Evolutionary conservation across 2,888 invertebrate genomes (phyloP), one percentile per base, ranked within the genome.

Genomic region (Tribolium freemani): DNA sequence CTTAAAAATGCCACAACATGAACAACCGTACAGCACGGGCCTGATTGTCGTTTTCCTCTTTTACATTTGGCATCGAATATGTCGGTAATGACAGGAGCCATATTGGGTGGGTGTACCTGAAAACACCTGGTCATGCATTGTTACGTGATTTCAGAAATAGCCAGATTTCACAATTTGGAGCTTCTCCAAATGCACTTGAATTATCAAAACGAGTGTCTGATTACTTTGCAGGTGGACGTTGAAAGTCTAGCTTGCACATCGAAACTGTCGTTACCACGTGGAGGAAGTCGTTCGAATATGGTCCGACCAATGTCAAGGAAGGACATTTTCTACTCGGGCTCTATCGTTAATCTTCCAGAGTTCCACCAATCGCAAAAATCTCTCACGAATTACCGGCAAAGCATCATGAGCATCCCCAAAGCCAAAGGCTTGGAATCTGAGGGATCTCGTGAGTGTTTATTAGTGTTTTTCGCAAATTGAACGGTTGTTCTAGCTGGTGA

Each of bases 261-360:
- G 72, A 93, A 93, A 83, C 83, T 92, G 70, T 93, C 92, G 10
- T 76, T 85, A 69, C 80, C 85, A 13, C 82, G 84, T 26, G 90
- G 90, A 80, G 89, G 88, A 75, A 88, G 90, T 51, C 89, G 89
- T 75, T 88, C 90, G 54, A 88, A 92, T 76, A 95, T 96, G 89
- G 93, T 96, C 10, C 91, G 97, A 11, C 98, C 98, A 2, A 87
- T 98, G 87, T 97, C 97, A 5, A 90, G 97, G 64, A 97, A 97
- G 84, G 99, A 99, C 87, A 98, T 98, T 83, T 98, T 99, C 89
- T 98, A 98, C 87, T 96, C 97, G 1, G 98, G 99, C 30, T 97
- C 97, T 54, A 95, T 99, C 20, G 90, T 94, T 73, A 96, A 98
- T 87, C 90, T 99, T 80, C 96, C 96, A 0, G 97, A 97, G 87